These are phyloP conservation scores for Rynchops niger DNA, from an alignment of 2,113 vertebrate genomes.

Conservation along the genomic window DNA sequence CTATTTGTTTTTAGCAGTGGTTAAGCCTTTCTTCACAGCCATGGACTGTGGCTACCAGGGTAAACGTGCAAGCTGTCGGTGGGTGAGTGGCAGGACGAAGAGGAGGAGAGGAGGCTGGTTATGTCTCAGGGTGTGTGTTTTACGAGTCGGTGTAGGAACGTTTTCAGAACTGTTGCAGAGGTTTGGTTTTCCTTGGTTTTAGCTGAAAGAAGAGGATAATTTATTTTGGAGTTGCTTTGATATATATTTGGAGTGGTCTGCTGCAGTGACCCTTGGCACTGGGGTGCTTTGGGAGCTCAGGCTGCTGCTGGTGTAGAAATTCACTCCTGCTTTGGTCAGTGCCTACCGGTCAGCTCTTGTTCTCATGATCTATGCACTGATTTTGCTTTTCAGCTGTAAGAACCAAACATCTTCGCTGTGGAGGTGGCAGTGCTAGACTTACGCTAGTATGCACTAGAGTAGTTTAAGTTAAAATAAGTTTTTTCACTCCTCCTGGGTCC, in stretches of 20 bases:
- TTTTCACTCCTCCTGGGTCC: neutral
- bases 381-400: neutral
- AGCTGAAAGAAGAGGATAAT: neutral
- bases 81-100: neutral
- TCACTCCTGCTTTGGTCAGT: neutral
- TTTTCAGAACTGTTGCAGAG: neutral
- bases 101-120: neutral
- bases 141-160: neutral
- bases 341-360: neutral
- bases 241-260: neutral
- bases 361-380: rapidly evolving
- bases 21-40: neutral
- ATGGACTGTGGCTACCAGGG: neutral
- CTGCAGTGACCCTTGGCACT: neutral
- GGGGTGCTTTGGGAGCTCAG: neutral
- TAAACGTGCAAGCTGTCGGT: rapidly evolving
- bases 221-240: neutral
- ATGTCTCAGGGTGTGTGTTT: rapidly evolving
- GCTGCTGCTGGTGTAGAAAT: neutral
- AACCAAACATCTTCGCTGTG: neutral
- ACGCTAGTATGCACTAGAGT: neutral
- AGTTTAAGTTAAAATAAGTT: neutral
- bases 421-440: neutral
- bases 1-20: neutral
- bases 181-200: neutral